Percentiles rank a stretch among this genome's conserved stretches.
phyloP scores from a whole-genome alignment of 2,113 vertebrate species.

The Pelecanoides urinatrix region DNA sequence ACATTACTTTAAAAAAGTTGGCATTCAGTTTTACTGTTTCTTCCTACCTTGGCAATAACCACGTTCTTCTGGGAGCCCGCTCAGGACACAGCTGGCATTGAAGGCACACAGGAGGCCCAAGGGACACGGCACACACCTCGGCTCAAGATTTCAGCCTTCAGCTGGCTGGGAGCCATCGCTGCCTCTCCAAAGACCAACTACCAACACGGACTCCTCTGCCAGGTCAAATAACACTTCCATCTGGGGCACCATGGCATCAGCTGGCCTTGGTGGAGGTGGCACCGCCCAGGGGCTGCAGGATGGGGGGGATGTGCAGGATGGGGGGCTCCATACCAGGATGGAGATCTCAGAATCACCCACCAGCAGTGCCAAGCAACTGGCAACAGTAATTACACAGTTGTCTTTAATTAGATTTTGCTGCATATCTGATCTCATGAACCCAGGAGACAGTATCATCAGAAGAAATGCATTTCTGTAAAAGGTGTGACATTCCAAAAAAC shows the following conservation, averaged over 20 bases:
- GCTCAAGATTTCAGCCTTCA: not conserved
- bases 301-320: rapidly evolving
- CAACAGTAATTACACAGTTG: not conserved
- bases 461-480: not conserved
- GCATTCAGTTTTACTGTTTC: not conserved
- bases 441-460: not conserved
- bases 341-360: not conserved
- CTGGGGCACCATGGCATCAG: not conserved
- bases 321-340: not conserved
- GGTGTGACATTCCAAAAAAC: not conserved
- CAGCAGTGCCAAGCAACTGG: not conserved
- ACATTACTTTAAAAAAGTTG: not conserved
- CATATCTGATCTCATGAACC: not conserved
- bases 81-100: not conserved
- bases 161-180: not conserved
- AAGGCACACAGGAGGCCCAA: not conserved
- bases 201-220: not conserved
- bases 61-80: rapidly evolving
- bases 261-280: rapidly evolving
- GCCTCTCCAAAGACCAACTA: not conserved
- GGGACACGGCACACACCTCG: rapidly evolving
- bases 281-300: not conserved
- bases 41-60: not conserved
- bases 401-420: not conserved
- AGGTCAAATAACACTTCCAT: not conserved